These are phyloP conservation scores for Paedocypris micromegethes DNA, from an alignment of 2,797 vertebrate species.

Conservation along the genomic window DNA sequence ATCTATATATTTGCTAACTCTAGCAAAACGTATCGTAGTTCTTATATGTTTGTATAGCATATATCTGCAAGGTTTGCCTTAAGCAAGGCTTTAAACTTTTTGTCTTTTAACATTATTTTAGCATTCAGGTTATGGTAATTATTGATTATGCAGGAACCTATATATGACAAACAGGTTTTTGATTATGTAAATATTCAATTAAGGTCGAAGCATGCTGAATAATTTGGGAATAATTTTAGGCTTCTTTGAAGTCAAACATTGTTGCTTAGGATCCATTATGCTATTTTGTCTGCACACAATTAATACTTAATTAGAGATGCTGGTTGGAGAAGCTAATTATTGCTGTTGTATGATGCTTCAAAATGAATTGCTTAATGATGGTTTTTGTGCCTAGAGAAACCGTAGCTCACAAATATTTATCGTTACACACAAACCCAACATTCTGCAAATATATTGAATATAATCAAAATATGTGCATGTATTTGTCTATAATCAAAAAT, in stretches of 20 bases:
- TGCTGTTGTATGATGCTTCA: conserved; percentile 6
- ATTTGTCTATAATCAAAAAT: background rate
- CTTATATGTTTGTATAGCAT: conserved; percentile 7
- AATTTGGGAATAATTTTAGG: no score
- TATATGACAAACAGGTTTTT: background rate
- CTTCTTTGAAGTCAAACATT: background rate
- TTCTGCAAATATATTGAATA: no score
- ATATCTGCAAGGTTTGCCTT: conserved; percentile 17
- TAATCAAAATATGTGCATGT: no score
- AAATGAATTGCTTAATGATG: background rate
- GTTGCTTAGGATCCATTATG: background rate
- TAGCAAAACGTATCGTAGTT: conserved; percentile 12
- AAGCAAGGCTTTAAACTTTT: conserved; percentile 24
- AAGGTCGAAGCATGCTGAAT: background rate
- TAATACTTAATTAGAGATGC: conserved; percentile 14
- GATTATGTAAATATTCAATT: conserved; percentile 10
- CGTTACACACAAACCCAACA: no score
- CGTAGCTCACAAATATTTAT: no score
- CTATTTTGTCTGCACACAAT: conserved; percentile 6
- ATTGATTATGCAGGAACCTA: no score
- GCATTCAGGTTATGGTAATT: no score
- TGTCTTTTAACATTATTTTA: background rate
- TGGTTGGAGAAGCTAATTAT: conserved; percentile 10
- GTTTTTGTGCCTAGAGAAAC: background rate
- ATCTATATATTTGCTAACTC: conserved; percentile 6